Evolutionary conservation across 1,140 invertebrate genomes (phyloP), one percentile per base, ranked within the genome.

Genomic region (Atta cephalotes): DNA sequence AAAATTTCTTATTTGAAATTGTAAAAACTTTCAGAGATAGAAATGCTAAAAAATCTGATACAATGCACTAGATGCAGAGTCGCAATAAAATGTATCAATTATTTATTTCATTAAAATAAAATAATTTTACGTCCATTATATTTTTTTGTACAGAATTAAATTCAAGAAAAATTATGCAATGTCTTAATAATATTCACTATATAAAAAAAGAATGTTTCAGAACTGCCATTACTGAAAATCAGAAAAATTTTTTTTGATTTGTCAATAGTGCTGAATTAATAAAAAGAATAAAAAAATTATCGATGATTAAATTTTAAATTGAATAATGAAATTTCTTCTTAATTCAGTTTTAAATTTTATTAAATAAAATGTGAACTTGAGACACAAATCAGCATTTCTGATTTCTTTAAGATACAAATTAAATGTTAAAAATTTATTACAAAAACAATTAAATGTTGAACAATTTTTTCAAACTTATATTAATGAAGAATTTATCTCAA

Each of bases 151-250:
- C 2, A 76, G 14, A 76, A 58, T 25, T 25, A 21, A 39, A 12
- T 39, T 9, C 31, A 0, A 39, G n/a, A 76, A 58, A 39, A 58
- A 39, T 6, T 58, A 35, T n/a, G 45, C 45, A 45, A 7, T 60
- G 3, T 10, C 31, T 77, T 60, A 39, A 74, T 74, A 10, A 56
- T 6, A 56, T 72, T 74, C 18, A 66, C 10, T 66, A 66, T 5
- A 66, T 66, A 25, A 25, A 25, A 10, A 45, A 31, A 60, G n/a
- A 62, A 62, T 77, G 56, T 45, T 77, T 2, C 21, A 77, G 74
- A 77, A 77, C 4, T 77, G 14, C 0, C 31, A 76, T 14, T 72
- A 35, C n/a, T 9, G 3, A 58, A 76, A 74, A 56, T 31, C 10
- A 56, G 25, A 60, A 39, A 66, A 66, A 39, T 39, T 10, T 14